phyloP scores from a whole-genome alignment of 1,140 invertebrate species.

The Bombus confusus region DNA sequence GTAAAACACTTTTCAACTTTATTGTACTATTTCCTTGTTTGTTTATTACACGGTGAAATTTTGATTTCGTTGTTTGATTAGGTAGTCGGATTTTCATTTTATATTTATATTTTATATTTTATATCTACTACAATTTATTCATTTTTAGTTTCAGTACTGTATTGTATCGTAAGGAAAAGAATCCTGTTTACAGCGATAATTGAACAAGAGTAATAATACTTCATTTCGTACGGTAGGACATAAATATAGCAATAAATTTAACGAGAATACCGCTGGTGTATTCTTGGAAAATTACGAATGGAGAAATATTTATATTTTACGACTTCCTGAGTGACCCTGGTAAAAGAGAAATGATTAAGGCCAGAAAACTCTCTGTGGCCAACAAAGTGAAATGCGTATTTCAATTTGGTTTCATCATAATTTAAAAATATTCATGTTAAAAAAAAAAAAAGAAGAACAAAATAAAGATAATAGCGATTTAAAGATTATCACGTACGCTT shows the following conservation, averaged over 20 bases:
- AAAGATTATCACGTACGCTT: background rate
- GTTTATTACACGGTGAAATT: background rate
- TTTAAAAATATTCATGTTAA: background rate
- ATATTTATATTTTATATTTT: no score
- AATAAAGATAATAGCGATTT: background rate
- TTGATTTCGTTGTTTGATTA: background rate
- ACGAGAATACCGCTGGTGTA: background rate
- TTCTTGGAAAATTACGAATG: background rate
- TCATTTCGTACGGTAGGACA: background rate
- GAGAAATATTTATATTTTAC: constrained; percentile 21
- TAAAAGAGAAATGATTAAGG: background rate
- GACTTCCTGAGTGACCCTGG: background rate
- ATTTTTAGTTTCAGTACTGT: background rate
- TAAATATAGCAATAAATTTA: constrained; percentile 15
- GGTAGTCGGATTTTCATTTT: no score
- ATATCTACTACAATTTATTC: no score
- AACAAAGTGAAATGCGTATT: background rate
- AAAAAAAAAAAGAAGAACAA: background rate
- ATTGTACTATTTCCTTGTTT: background rate
- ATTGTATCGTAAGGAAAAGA: no score
- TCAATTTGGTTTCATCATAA: background rate
- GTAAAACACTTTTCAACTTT: no score
- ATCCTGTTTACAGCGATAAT: background rate
- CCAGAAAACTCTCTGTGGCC: background rate
- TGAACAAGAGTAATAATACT: background rate